phyloP scores from a whole-genome alignment of 2,888 invertebrate genomes.

The Vanessa cardui region DNA sequence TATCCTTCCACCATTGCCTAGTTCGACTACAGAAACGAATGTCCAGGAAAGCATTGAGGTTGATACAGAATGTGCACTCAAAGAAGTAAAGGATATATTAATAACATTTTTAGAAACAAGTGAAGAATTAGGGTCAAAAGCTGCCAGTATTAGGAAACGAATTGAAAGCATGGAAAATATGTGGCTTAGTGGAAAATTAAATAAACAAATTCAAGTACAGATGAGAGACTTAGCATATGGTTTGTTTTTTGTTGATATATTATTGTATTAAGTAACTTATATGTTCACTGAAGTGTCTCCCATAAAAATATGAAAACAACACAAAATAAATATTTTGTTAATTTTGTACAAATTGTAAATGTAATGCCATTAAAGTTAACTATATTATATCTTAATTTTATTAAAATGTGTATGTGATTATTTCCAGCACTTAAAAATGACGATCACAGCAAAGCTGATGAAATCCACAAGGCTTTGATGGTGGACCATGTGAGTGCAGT shows the following conservation, averaged over 20 bases:
- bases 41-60: constrained; percentile 43
- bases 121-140: constrained; percentile 68
- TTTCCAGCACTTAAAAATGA: constrained; percentile 79
- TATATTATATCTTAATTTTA: no score
- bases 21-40: constrained; percentile 23
- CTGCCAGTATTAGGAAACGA: constrained; percentile 80
- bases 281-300: no score
- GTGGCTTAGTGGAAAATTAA: constrained; percentile 83
- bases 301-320: no score
- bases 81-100: constrained; percentile 64
- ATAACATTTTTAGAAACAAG: constrained; percentile 61
- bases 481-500: constrained; percentile 82
- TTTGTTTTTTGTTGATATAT: constrained; percentile 47
- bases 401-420: not conserved
- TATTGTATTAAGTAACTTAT: no score
- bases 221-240: constrained; percentile 82
- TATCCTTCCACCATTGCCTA: constrained; percentile 35
- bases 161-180: constrained; percentile 80
- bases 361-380: no score
- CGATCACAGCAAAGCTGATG: constrained; percentile 77
- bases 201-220: constrained; percentile 68
- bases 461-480: constrained; percentile 83
- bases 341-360: no score
- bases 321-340: no score
- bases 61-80: constrained; percentile 59